Evolutionary conservation across 2,797 vertebrate genomes (phyloP), one percentile per base, ranked within the genome.

Genomic region (Muraenolepis orangiensis): DNA sequence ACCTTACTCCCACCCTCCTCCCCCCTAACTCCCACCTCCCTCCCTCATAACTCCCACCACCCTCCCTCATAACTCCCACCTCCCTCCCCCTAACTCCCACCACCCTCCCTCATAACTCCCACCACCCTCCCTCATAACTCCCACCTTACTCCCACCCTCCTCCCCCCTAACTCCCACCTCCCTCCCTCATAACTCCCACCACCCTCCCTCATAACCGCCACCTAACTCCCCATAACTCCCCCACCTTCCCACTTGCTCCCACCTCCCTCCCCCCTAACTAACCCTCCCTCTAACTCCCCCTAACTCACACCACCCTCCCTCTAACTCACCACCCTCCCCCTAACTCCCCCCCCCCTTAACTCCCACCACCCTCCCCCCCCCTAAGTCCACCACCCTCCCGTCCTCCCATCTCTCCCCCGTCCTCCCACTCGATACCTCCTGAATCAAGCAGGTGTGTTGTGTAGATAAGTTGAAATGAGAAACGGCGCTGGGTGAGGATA

Each of bases 401-500:
- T n/a, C n/a, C n/a, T n/a, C n/a, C n/a, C n/a, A n/a, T 18, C 51
- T 4, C 57, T 6, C n/a, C 13, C 38, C 6, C 38, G 6, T 13
- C 13, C 13, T 13, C 38, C 13, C 57, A 26, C 61, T 7, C 61
- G 20, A n/a, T n/a, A 23, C 57, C 57, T 26, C 6, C 23, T 5
- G 10, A 64, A 64, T 26, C 66, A 66, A 66, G 74, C 80, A 82
- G 76, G 83, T 83, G 82, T 79, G 69, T 82, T 87, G 80, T 78
- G 72, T 76, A 88, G 88, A 90, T 84, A 86, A 84, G 78, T 82
- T 79, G 12, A 73, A 76, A 74, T 79, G 78, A 83, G 87, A 87
- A 72, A 83, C 71, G 74, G 74, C 79, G 42, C 32, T 30, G 77
- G 72, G 76, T 82, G 70, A 29, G 66, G 38, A 75, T 75, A 79